Evolutionary conservation across 2,888 invertebrate species (phyloP), one percentile per base, ranked within the genome.

Genomic region (Proisotoma minuta): DNA sequence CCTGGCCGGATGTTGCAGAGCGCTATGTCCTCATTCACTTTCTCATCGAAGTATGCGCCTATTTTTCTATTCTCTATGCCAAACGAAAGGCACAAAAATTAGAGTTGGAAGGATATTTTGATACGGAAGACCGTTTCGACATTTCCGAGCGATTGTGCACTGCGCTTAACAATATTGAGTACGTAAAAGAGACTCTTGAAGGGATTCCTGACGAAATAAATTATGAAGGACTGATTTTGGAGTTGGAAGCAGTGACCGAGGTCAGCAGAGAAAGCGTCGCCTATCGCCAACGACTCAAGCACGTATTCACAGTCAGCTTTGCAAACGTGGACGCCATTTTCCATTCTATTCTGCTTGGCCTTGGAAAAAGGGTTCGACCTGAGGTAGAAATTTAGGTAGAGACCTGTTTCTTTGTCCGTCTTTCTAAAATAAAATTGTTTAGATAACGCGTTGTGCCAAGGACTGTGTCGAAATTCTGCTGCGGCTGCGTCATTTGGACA

Each of bases 81-180:
- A 50, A 63, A 8, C 43, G 70, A 28, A 70, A 73, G 50, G 60
- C 63, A 12, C 59, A 57, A 10, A 70, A 70, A 57, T 54, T 73
- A 22, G 66, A 64, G 10, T 47, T 57, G 26, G 69, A 73, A 64
- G 71, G 73, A 22, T 73, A 70, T 56, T 73, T 70, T 60, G 71
- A 71, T 52, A 70, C 69, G 8, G 43, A 51, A 2, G 71, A 70
- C 20, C 59, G 65, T 34, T 70, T 70, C 47, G 70, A 69, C 29
- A 70, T 73, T 63, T 72, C 71, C 2, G 68, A 73, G 40, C 48
- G 71, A 28, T 53, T 73, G 12, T 73, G 73, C 40, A 69, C 61
- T 2, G 68, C 66, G 1, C 48, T 73, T 3, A 73, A 73, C 27
- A 72, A 73, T 34, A 70, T 73, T 48, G 69, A 71, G 47, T 62